Conservation (phyloP, 2,888 invertebrate species). For the Sclerodermus sp. region DNA sequence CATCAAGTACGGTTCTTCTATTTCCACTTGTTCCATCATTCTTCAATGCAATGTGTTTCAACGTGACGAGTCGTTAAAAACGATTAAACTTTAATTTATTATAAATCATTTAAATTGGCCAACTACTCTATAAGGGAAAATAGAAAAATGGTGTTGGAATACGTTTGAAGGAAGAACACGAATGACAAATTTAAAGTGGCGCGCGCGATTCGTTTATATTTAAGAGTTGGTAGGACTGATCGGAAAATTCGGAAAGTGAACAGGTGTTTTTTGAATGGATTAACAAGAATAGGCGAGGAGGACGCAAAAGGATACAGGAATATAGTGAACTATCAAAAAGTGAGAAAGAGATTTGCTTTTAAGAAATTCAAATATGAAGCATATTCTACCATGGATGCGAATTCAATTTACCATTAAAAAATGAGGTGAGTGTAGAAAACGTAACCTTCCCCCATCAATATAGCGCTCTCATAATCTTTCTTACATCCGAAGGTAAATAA, state of each 20-base stretch:
- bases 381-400: not conserved
- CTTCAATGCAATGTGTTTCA: not conserved
- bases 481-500: conserved; percentile 30
- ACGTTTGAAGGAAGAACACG: conserved; percentile 5
- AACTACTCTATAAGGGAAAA: not conserved
- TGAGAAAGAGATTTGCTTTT: conserved; percentile 17
- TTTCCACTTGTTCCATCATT: not conserved
- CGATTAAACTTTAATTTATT: no score
- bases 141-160: not conserved
- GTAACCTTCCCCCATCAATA: conserved; percentile 21
- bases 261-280: conserved; percentile 78
- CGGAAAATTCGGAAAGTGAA: conserved; percentile 73
- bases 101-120: not conserved
- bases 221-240: conserved; percentile 62
- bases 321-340: conserved; percentile 22
- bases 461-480: conserved; percentile 21
- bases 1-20: conserved; percentile 19
- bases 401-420: conserved; percentile 4
- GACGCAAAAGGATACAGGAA: conserved; percentile 30
- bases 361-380: not conserved
- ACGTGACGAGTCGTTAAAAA: no score
- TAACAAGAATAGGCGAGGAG: conserved; percentile 60
- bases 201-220: conserved; percentile 19
- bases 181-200: conserved; percentile 24
- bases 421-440: conserved; percentile 28